These are phyloP conservation scores for Teleiodes luculella DNA, from an alignment of 2,888 invertebrate genomes.

Conservation along the genomic window DNA sequence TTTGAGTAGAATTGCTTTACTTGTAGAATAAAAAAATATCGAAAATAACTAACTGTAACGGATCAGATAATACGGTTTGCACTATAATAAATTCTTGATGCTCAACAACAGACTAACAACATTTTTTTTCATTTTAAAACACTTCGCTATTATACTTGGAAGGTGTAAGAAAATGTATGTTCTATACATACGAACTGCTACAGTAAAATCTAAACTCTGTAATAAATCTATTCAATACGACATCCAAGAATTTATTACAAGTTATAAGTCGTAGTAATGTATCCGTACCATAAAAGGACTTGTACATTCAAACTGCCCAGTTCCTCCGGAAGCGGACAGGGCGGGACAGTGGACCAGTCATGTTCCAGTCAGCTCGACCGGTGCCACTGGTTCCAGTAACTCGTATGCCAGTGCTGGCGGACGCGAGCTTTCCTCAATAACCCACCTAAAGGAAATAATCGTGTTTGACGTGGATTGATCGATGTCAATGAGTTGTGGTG, in stretches of 20 bases:
- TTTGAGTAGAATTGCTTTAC: too few relatives aligned
- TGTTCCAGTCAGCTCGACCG: constrained; percentile 13
- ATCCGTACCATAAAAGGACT: constrained; percentile 16
- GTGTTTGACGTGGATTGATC: neutral
- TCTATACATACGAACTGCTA: too few relatives aligned
- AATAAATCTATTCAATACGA: too few relatives aligned
- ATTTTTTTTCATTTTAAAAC: too few relatives aligned
- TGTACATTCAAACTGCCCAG: constrained; percentile 43
- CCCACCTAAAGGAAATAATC: constrained; percentile 2
- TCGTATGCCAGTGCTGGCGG: constrained; percentile 14
- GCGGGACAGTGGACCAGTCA: constrained; percentile 27
- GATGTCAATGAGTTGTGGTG: neutral
- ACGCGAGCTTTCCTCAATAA: constrained; percentile 21
- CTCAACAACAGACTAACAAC: too few relatives aligned
- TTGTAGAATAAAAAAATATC: too few relatives aligned
- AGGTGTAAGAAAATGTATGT: neutral
- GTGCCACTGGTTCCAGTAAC: constrained; percentile 18
- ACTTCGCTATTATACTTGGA: too few relatives aligned
- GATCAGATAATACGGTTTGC: too few relatives aligned
- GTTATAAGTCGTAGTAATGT: neutral
- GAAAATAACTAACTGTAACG: too few relatives aligned
- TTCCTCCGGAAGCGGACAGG: constrained; percentile 51
- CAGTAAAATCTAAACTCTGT: neutral
- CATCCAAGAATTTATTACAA: neutral
- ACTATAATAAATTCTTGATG: too few relatives aligned